Percentiles rank a stretch among this genome's conserved stretches.
These are phyloP conservation scores for Cavia aperea DNA, from an alignment of 2,113 vertebrate species.

Conservation along the genomic window DNA sequence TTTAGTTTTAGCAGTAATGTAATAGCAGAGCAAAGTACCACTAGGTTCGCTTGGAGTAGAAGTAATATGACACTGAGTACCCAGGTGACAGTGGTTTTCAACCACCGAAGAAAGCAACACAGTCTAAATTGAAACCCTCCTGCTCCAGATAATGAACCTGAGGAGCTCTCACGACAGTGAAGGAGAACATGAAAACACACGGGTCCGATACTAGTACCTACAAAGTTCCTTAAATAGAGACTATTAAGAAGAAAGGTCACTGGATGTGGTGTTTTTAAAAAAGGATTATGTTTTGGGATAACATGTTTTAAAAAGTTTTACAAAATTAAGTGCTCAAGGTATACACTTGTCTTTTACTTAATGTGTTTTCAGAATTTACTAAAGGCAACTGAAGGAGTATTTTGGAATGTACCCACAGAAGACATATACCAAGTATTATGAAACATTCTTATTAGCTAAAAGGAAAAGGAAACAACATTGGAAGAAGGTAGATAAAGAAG, in stretches of 20 bases:
- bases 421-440: background rate
- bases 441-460: constrained; percentile 20
- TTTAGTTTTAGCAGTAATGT: constrained; percentile 36
- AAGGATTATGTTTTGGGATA: constrained; percentile 19
- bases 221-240: background rate
- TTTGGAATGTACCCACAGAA: background rate
- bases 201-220: background rate
- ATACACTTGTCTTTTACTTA: background rate
- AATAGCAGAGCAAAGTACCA: constrained; percentile 33
- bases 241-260: background rate
- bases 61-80: background rate
- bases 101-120: background rate
- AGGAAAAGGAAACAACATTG: constrained; percentile 11
- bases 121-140: background rate
- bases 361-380: background rate
- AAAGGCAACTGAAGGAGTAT: background rate
- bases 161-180: background rate
- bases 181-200: background rate
- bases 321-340: constrained; percentile 22
- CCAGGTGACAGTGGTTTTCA: background rate
- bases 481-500: background rate
- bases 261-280: constrained; percentile 15
- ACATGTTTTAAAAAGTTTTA: background rate
- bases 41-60: constrained; percentile 15
- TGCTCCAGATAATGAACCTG: background rate